Evolutionary conservation across 2,888 invertebrate species (phyloP).

Genomic region (Deilephila elpenor): DNA sequence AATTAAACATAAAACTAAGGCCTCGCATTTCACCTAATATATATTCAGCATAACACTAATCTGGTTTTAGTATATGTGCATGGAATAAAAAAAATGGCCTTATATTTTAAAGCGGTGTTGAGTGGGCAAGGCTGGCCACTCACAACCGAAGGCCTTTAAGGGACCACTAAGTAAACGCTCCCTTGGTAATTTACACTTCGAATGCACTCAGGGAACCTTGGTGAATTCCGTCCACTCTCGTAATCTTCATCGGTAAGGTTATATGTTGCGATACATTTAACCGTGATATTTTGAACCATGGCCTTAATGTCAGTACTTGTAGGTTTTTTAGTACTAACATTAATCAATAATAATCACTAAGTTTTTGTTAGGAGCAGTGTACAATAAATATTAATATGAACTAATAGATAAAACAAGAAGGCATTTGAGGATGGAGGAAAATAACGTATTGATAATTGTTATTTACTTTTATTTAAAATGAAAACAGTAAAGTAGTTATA

Average conservation of each 20-base stretch:
- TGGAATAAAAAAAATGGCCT: background rate
- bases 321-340: too few relatives aligned
- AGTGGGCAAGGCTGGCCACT: conserved; percentile 5
- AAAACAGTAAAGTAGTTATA: too few relatives aligned
- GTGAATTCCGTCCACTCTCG: background rate
- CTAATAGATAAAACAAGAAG: too few relatives aligned
- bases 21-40: background rate
- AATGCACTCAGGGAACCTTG: conserved; percentile 13
- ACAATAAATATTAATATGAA: too few relatives aligned
- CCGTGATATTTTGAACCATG: background rate
- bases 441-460: too few relatives aligned
- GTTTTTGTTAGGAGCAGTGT: too few relatives aligned
- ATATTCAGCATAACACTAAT: background rate
- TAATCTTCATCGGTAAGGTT: background rate
- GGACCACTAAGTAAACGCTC: background rate
- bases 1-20: background rate
- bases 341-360: too few relatives aligned
- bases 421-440: too few relatives aligned
- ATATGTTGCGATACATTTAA: background rate
- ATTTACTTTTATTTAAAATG: too few relatives aligned
- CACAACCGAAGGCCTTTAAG: conserved; percentile 13
- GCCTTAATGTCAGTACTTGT: too few relatives aligned
- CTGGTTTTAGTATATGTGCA: background rate
- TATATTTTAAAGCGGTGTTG: background rate
- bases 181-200: background rate